Evolutionary conservation across 2,888 invertebrate species (phyloP).

Genomic region (Hyalella azteca): DNA sequence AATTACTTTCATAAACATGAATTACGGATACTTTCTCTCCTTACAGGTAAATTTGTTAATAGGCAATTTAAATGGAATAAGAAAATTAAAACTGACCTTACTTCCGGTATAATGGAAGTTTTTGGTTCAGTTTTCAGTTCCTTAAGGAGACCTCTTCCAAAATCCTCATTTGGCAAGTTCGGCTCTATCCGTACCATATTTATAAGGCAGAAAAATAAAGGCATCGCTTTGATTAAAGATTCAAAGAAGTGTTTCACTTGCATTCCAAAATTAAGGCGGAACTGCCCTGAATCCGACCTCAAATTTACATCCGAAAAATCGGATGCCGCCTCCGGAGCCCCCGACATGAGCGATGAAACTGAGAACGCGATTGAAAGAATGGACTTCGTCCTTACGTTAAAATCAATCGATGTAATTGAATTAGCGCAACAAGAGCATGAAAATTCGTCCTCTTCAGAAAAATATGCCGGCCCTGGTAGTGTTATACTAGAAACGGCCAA

Average conservation of each 20-base stretch:
- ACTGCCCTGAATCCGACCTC: background rate
- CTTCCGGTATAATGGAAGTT: constrained; percentile 6
- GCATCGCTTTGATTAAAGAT: constrained; percentile 1
- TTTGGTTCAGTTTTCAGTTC: constrained; percentile 22
- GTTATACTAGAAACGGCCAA: background rate
- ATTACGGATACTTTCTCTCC: too few relatives aligned
- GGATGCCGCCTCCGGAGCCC: too few relatives aligned
- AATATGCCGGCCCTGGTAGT: background rate
- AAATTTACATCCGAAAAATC: background rate
- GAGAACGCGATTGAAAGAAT: background rate
- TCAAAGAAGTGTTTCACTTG: background rate
- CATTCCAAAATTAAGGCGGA: background rate
- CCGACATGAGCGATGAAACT: too few relatives aligned
- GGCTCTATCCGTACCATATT: background rate
- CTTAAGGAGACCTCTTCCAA: background rate
- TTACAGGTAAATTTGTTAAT: too few relatives aligned
- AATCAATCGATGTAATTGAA: background rate
- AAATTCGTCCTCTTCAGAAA: background rate
- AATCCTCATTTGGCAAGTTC: background rate
- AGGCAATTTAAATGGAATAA: too few relatives aligned
- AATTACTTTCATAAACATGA: too few relatives aligned
- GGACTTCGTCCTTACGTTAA: too few relatives aligned
- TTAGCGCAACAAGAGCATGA: background rate
- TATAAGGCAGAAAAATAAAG: constrained; percentile 1
- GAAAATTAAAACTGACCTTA: background rate